A percentile compares a stretch with the other conserved stretches of the same genome.
Conservation (phyloP, 2,888 invertebrate genomes). For the Agrochola litura region DNA sequence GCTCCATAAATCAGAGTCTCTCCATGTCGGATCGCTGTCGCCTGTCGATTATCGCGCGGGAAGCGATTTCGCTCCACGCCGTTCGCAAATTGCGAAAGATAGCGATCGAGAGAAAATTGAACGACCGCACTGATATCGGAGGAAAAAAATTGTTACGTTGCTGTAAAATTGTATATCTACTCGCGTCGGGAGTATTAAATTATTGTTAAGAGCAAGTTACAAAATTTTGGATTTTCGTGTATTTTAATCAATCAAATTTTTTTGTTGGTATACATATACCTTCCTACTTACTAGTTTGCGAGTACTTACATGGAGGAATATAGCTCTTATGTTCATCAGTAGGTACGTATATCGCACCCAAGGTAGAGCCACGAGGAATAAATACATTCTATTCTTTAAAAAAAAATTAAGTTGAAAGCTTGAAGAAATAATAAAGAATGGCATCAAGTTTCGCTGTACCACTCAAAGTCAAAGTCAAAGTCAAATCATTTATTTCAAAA, state of each 20-base stretch:
- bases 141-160: slow-evolving; percentile 53
- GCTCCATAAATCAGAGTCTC: slow-evolving; percentile 82
- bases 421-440: background rate
- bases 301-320: background rate
- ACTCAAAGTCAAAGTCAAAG: too few species aligned
- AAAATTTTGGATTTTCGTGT: background rate
- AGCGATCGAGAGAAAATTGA: slow-evolving; percentile 75
- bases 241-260: background rate
- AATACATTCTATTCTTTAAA: background rate
- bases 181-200: slow-evolving; percentile 35
- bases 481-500: too few species aligned
- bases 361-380: background rate
- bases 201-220: slow-evolving; percentile 34
- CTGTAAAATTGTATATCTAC: slow-evolving; percentile 45
- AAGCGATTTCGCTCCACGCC: slow-evolving; percentile 73
- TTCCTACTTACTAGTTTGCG: background rate
- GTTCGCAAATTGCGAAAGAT: slow-evolving; percentile 75
- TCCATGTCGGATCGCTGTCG: slow-evolving; percentile 78
- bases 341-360: background rate
- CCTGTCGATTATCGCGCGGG: slow-evolving; percentile 84
- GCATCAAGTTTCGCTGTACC: background rate
- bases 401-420: background rate
- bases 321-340: background rate
- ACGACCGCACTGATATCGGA: slow-evolving; percentile 66
- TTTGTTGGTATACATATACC: background rate